Evolutionary conservation across 2,113 vertebrate species (phyloP).

Genomic region (Melanotaenia duboulayi): DNA sequence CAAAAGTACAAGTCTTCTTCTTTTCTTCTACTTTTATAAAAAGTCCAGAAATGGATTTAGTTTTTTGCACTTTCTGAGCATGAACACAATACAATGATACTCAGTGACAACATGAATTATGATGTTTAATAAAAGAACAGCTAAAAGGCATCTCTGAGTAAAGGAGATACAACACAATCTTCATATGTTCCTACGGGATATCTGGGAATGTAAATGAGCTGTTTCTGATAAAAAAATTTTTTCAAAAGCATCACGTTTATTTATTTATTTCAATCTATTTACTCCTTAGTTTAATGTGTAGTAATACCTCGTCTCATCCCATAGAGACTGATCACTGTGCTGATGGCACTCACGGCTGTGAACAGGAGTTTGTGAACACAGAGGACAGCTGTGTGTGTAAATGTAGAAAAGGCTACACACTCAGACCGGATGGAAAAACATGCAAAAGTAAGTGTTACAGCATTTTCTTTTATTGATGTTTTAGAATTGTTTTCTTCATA

Average conservation of each 20-base stretch:
- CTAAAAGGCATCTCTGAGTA: no score
- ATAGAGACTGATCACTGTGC: constrained; percentile 83
- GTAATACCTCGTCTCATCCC: accelerated
- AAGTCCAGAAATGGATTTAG: no score
- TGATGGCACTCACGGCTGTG: constrained; percentile 78
- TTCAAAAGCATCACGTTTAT: accelerated
- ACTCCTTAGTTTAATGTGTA: accelerated
- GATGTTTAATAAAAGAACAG: no score
- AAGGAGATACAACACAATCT: no score
- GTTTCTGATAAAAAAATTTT: no score
- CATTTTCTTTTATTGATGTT: background rate
- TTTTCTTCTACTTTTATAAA: background rate
- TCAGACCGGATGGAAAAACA: constrained; percentile 74
- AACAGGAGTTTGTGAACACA: constrained; percentile 85
- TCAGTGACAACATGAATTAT: no score
- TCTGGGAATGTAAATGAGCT: no score
- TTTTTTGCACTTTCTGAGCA: no score
- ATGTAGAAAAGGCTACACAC: constrained; percentile 78
- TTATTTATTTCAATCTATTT: accelerated
- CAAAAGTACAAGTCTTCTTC: constrained; percentile 13
- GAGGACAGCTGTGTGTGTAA: constrained; percentile 83
- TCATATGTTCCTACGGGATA: no score
- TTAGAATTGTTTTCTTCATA: background rate
- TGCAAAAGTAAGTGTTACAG: background rate
- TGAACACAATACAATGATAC: no score